Evolutionary conservation across 1,140 invertebrate species (phyloP), one percentile per base, ranked within the genome.

Genomic region (Cyclargus thomasi): DNA sequence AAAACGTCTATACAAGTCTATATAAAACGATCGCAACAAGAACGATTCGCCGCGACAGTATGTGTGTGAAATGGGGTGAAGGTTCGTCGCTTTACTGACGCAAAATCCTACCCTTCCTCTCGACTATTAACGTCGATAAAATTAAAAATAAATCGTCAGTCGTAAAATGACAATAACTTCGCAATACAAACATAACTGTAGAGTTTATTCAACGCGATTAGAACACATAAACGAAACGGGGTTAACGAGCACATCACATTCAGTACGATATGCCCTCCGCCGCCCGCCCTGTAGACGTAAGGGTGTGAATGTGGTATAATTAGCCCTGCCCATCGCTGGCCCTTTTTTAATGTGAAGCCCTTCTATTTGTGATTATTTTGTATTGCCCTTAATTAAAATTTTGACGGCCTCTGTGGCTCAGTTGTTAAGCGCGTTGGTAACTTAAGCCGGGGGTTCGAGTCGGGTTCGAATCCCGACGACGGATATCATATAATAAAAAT

Each of bases 211-310:
- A 59, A 59, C 55, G 21, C 55, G 18, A 59, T 59, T 59, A 59
- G 55, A 59, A 59, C 21, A 59, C 21, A 59, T 20, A 21, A 59
- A 17, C 53, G 53, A 8, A 55, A 59, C 18, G 55, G 55, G 55
- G 55, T 59, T 59, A 59, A 59, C 21, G 17, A 11, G 55, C 55
- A n/a, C 20, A 20, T 10, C 10, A 20, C 20, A 59, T n/a, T 55
- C 53, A 55, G 2, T 16, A 55, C 18, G 53, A 55, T 55, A 55
- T 29, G 29, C 8, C 29, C 29, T 4, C 29, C 39, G 39, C 10
- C 39, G 14, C 39, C 11, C 11, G 39, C 39, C 39, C 39, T 47
- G 8, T 0, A 16, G 8, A 59, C 55, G 55, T 59, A 20, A 59
- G 55, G 55, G 18, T 8, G 55, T 11, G 18, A 21, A 59, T 59